phyloP scores from a whole-genome alignment of 92 coral and sea anemone species.

The Epizoanthus illoricatus region DNA sequence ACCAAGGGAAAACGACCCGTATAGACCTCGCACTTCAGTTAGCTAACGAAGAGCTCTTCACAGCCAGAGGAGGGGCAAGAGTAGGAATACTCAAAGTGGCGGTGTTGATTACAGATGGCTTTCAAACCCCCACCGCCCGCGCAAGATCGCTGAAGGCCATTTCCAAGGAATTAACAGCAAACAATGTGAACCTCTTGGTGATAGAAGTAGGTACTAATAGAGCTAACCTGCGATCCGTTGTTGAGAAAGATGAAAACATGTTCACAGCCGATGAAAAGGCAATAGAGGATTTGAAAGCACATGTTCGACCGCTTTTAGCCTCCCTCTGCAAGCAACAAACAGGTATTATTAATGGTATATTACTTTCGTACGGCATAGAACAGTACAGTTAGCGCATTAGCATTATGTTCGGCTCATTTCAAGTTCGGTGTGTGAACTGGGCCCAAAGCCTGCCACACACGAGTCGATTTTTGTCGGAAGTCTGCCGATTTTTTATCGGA shows the following conservation, averaged over 20 bases:
- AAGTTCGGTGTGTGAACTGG: too few species aligned
- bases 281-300: not conserved
- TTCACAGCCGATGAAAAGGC: not conserved
- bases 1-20: constrained; percentile 72
- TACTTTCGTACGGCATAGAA: too few species aligned
- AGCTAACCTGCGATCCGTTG: not conserved
- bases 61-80: constrained; percentile 62
- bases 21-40: constrained; percentile 74
- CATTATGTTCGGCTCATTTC: too few species aligned
- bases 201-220: not conserved
- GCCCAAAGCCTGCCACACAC: too few species aligned
- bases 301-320: not conserved
- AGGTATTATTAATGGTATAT: constrained; percentile 3
- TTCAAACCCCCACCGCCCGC: constrained; percentile 61
- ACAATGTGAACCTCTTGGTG: not conserved
- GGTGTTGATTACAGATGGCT: constrained; percentile 85
- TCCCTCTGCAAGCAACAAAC: constrained; percentile 10
- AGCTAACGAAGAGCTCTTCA: constrained; percentile 63
- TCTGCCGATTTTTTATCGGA: too few species aligned
- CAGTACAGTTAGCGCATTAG: too few species aligned
- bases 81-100: constrained; percentile 60
- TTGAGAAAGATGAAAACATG: not conserved
- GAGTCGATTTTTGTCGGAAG: too few species aligned
- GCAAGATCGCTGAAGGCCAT: constrained; percentile 35
- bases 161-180: not conserved